Evolutionary conservation across 37 sponge, comb jelly and placozoan species (phyloP).

Genomic region (Cladorhizidae sp.): DNA sequence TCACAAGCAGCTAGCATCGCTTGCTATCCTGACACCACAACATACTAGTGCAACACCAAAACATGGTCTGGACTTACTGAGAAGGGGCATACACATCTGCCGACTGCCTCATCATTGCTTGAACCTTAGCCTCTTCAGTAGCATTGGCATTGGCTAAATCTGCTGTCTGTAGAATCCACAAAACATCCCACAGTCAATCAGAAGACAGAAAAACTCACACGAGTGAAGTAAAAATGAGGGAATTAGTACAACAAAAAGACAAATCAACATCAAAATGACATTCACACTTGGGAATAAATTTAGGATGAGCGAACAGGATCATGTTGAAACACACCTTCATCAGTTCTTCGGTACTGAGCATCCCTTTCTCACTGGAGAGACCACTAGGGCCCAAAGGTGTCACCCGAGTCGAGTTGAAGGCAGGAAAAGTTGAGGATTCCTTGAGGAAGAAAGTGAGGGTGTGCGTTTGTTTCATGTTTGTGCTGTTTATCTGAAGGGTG

Average conservation of each 20-base stretch:
- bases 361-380: neutral
- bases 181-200: neutral
- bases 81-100: conserved; percentile 70
- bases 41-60: neutral
- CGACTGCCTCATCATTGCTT: conserved; percentile 87
- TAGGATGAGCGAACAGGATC: neutral
- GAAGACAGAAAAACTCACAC: neutral
- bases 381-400: neutral
- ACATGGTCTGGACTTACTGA: conserved; percentile 45
- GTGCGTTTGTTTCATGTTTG: neutral
- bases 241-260: neutral
- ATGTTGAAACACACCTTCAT: conserved; percentile 18
- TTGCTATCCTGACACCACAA: too few relatives aligned
- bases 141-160: conserved; percentile 78
- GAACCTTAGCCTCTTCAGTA: conserved; percentile 90
- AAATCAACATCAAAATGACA: neutral
- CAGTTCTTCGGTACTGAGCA: conserved; percentile 10
- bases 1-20: too few relatives aligned
- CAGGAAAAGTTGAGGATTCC: neutral
- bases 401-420: neutral
- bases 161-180: conserved; percentile 45
- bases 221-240: neutral
- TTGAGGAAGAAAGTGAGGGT: conserved; percentile 14
- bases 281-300: neutral
- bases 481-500: too few relatives aligned